phyloP scores from a whole-genome alignment of 2,113 vertebrate species.

The Marmota monax region DNA sequence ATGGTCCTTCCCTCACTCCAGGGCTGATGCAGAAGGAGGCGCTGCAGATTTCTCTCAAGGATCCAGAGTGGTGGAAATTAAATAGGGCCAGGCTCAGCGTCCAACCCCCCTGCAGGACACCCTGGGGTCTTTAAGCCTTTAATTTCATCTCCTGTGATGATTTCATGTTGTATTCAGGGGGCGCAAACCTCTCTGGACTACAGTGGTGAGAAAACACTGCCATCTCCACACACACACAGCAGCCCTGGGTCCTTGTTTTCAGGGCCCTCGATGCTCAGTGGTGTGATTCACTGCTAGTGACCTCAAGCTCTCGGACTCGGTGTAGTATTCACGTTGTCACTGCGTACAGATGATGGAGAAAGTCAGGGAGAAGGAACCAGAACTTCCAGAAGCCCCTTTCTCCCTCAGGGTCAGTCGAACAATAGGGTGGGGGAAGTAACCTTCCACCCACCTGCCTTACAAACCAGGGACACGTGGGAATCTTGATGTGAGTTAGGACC shows the following conservation, averaged over 20 bases:
- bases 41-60: not conserved
- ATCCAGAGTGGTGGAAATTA: too few species aligned
- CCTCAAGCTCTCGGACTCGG: not conserved
- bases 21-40: not conserved
- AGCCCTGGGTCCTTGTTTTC: not conserved
- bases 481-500: not conserved
- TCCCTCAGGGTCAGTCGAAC: not conserved
- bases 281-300: not conserved
- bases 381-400: not conserved
- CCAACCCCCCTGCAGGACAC: accelerated
- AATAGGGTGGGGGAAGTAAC: not conserved
- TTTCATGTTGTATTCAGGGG: not conserved
- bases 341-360: not conserved
- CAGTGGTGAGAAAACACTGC: not conserved
- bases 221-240: not conserved
- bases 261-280: not conserved
- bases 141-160: not conserved
- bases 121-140: not conserved
- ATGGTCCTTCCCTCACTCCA: not conserved
- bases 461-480: not conserved
- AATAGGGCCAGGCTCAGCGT: not conserved
- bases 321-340: not conserved
- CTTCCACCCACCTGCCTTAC: not conserved
- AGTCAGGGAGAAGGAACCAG: not conserved
- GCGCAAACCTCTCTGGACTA: not conserved